These are phyloP conservation scores for Teleogryllus occipitalis DNA, from an alignment of 1,140 invertebrate genomes.

Conservation along the genomic window DNA sequence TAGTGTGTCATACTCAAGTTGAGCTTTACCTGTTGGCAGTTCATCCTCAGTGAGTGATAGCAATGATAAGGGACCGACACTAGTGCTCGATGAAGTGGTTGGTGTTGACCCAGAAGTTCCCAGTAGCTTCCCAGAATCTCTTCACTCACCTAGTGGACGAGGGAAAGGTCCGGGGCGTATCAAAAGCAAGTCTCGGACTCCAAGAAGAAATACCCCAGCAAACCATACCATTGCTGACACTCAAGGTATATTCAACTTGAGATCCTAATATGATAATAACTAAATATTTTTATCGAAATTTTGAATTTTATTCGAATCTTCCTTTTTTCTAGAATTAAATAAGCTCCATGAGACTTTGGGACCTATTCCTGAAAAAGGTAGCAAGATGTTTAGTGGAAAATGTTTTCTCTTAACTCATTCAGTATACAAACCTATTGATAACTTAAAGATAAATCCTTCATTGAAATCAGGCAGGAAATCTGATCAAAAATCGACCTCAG, in stretches of 20 bases:
- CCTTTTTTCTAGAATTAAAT: neutral
- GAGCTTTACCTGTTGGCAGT: neutral
- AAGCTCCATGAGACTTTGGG: conserved; percentile 32
- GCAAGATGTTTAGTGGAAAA: conserved; percentile 42
- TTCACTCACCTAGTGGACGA: neutral
- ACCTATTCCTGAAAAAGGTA: conserved; percentile 41
- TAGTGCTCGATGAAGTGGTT: neutral
- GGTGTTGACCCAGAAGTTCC: neutral
- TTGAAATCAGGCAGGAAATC: neutral
- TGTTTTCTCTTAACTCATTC: conserved; percentile 46
- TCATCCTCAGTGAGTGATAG: neutral
- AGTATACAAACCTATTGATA: neutral
- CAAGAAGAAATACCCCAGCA: neutral
- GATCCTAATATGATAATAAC: too few relatives aligned
- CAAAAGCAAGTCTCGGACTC: neutral
- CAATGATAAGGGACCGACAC: neutral
- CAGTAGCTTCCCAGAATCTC: neutral
- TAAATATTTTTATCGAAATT: neutral
- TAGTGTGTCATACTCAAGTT: neutral
- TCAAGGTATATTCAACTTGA: neutral
- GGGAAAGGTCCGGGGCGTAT: neutral
- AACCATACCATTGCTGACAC: neutral
- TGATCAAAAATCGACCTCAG: neutral
- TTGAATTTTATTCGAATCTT: neutral
- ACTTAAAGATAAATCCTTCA: neutral